Conservation (phyloP, 1,140 invertebrate genomes). For the Hyposmocoma kahamanoa region DNA sequence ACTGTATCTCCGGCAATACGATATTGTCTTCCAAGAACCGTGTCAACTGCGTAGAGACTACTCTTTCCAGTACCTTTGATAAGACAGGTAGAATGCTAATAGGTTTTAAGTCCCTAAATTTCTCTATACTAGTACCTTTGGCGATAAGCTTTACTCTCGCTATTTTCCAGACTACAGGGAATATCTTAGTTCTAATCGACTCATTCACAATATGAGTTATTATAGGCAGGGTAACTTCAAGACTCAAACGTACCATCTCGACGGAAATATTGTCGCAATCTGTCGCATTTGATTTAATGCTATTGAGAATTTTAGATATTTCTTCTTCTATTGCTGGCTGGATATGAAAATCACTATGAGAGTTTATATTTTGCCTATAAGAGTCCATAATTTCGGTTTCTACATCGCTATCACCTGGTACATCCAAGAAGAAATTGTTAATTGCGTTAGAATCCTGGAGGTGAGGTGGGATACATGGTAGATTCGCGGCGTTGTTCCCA, state of each 20-base stretch:
- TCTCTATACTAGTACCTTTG: constrained; percentile 9
- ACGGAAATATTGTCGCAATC: not conserved
- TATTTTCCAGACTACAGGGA: constrained; percentile 13
- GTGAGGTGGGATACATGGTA: not conserved
- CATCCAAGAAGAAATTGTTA: constrained; percentile 1
- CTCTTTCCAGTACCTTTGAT: constrained; percentile 20
- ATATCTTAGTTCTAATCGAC: not conserved
- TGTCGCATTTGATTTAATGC: constrained; percentile 1
- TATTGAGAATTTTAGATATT: not conserved
- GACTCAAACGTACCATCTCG: constrained; percentile 1
- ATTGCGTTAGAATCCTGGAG: not conserved
- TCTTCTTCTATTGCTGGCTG: not conserved
- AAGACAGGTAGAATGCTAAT: constrained; percentile 20
- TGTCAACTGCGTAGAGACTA: constrained; percentile 12
- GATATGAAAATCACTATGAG: not conserved
- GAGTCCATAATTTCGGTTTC: not conserved
- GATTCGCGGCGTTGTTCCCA: not conserved
- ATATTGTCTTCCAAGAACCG: constrained; percentile 6
- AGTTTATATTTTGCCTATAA: not conserved
- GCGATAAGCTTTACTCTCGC: constrained; percentile 15
- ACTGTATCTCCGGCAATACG: constrained; percentile 7
- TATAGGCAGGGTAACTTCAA: not conserved
- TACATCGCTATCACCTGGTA: not conserved
- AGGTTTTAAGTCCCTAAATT: constrained; percentile 14
- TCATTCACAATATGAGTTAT: constrained; percentile 5